Conservation (phyloP, 2,888 invertebrate genomes). For the Sesia apiformis region DNA sequence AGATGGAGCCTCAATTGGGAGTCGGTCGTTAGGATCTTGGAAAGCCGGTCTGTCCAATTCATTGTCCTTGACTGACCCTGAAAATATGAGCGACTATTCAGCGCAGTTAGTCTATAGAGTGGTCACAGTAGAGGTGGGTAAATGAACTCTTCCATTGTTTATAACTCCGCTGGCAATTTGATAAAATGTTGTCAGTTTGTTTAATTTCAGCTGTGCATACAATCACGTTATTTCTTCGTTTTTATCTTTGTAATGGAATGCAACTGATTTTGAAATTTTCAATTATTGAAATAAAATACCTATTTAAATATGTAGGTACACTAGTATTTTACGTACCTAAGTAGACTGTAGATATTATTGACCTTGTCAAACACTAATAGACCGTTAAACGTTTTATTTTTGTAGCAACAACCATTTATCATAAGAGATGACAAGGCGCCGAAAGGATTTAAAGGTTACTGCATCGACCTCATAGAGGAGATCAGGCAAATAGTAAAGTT, state of each 20-base stretch:
- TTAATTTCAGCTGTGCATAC: constrained; percentile 39
- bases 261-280: background rate
- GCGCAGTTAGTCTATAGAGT: constrained; percentile 91
- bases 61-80: constrained; percentile 77
- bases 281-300: background rate
- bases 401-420: constrained; percentile 88
- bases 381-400: constrained; percentile 13
- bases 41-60: constrained; percentile 81
- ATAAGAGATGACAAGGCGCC: constrained; percentile 79
- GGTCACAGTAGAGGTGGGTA: constrained; percentile 86
- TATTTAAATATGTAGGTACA: background rate
- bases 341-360: background rate
- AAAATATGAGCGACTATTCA: constrained; percentile 81
- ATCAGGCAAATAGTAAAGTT: constrained; percentile 90
- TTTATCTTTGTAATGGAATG: constrained; percentile 5
- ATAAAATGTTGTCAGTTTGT: constrained; percentile 39
- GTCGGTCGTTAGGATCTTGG: constrained; percentile 84
- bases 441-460: constrained; percentile 88
- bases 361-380: background rate
- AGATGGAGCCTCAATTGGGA: constrained; percentile 82
- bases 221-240: constrained; percentile 22
- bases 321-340: background rate
- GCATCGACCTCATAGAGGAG: constrained; percentile 93
- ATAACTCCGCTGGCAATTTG: constrained; percentile 32
- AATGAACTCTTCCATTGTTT: constrained; percentile 48